These are phyloP conservation scores for Pararge aegeria DNA, from an alignment of 1,140 invertebrate species.

Conservation along the genomic window DNA sequence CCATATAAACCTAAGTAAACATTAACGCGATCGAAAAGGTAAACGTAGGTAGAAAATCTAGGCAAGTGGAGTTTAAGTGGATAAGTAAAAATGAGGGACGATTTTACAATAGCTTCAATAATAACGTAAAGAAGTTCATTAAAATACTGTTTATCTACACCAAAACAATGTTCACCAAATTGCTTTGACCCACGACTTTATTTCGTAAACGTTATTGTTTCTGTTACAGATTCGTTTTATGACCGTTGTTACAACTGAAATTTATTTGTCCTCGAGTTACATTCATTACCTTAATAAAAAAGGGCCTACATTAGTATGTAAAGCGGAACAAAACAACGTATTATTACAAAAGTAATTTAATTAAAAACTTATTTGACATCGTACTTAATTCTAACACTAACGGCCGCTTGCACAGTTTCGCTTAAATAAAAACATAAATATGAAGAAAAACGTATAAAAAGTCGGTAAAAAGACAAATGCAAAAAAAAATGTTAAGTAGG, in stretches of 20 bases:
- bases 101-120: too few relatives aligned
- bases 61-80: too few relatives aligned
- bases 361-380: not conserved
- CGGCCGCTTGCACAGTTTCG: too few relatives aligned
- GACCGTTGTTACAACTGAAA: conserved; percentile 4
- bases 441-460: not conserved
- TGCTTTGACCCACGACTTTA: not conserved
- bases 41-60: too few relatives aligned
- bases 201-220: conserved; percentile 5
- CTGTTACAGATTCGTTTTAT: conserved; percentile 9
- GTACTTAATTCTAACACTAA: conserved; percentile 2
- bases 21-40: too few relatives aligned
- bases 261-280: conserved; percentile 7
- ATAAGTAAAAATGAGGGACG: too few relatives aligned
- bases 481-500: too few relatives aligned
- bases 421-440: too few relatives aligned
- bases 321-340: conserved; percentile 1
- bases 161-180: not conserved
- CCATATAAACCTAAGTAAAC: too few relatives aligned
- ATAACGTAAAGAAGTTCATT: not conserved
- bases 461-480: too few relatives aligned
- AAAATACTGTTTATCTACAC: not conserved
- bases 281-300: conserved; percentile 6
- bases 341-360: not conserved
- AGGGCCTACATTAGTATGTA: not conserved